Evolutionary conservation across 2,113 vertebrate species (phyloP).

Genomic region (Prionailurus viverrinus): DNA sequence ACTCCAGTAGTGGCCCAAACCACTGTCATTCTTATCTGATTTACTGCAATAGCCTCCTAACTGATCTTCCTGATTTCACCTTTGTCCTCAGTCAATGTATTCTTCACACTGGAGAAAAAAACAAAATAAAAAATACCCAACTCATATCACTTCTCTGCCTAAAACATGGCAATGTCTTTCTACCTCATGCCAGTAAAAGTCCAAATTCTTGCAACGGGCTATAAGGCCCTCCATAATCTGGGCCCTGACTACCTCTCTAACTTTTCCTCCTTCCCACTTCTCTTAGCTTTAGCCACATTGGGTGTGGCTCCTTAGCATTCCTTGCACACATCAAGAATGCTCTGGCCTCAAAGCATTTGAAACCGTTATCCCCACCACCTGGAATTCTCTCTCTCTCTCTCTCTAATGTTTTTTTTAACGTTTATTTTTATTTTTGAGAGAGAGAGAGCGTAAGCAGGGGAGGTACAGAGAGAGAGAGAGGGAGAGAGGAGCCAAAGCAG

Average conservation of each 20-base stretch:
- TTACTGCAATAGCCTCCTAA: neutral
- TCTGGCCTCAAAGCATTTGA: neutral
- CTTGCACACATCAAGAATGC: neutral
- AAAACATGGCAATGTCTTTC: neutral
- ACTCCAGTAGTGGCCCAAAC: neutral
- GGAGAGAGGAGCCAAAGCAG: too few species aligned
- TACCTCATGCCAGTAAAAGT: neutral
- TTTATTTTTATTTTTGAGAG: too few species aligned
- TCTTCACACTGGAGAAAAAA: neutral
- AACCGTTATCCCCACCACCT: neutral
- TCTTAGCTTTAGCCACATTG: neutral
- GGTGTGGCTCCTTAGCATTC: neutral
- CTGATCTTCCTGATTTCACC: neutral
- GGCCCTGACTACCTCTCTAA: neutral
- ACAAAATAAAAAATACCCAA: neutral
- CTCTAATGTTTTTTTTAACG: too few species aligned
- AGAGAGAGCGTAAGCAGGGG: too few species aligned
- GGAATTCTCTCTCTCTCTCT: neutral
- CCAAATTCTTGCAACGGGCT: neutral
- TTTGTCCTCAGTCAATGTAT: neutral
- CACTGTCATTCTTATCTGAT: neutral
- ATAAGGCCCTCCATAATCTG: neutral
- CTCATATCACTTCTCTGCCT: neutral
- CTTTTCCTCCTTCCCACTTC: neutral
- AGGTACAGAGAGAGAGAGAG: too few species aligned